Conservation (phyloP, 2,113 vertebrate species). For the Protobothrops flavoviridis region DNA sequence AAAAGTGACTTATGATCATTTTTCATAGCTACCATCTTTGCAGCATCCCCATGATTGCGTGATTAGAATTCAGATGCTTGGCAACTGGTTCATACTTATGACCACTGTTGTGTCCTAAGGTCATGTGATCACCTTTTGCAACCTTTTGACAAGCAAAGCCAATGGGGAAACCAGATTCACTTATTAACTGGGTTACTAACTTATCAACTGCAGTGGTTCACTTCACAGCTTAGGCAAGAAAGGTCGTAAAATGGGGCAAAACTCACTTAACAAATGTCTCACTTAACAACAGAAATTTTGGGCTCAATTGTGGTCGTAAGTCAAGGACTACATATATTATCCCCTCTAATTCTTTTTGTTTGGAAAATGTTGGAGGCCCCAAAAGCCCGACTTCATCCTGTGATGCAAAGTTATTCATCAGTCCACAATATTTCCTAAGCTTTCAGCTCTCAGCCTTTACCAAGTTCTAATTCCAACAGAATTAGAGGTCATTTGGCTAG, state of each 20-base stretch:
- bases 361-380: neutral
- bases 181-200: neutral
- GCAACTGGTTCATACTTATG: no score
- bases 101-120: no score
- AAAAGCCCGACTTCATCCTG: neutral
- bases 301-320: neutral
- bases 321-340: neutral
- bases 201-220: neutral
- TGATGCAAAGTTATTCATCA: neutral
- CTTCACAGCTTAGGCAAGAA: neutral
- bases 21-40: no score
- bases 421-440: neutral
- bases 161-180: neutral
- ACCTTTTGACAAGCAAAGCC: neutral
- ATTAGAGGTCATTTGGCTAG: neutral
- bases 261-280: neutral
- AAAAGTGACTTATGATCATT: no score
- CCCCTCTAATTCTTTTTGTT: neutral
- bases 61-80: no score
- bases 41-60: no score
- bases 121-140: no score
- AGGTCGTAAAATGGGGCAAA: neutral
- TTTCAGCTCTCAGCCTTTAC: neutral
- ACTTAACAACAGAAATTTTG: neutral
- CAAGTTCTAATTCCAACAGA: neutral